Evolutionary conservation across 2,797 vertebrate species (phyloP).

Genomic region (Poecilia gillii): DNA sequence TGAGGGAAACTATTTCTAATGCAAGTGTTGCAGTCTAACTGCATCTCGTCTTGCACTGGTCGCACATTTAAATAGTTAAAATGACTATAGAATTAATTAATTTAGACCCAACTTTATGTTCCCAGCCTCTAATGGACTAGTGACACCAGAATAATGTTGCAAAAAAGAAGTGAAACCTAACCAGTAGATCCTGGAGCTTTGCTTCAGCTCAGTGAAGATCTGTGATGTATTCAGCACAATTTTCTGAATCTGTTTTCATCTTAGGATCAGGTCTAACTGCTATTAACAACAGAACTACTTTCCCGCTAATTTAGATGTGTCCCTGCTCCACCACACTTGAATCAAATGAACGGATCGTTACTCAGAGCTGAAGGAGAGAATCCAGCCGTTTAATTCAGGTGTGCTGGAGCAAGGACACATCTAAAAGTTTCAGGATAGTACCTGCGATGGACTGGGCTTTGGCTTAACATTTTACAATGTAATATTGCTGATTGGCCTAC

Average conservation of each 20-base stretch:
- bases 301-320: too few relatives aligned
- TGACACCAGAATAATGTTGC: background rate
- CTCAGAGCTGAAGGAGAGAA: background rate
- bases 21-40: constrained; percentile 6
- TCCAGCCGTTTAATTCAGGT: too few relatives aligned
- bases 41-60: background rate
- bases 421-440: background rate
- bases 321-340: background rate
- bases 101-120: background rate
- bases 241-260: background rate
- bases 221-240: background rate
- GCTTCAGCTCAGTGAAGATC: background rate
- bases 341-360: background rate
- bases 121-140: background rate
- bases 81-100: background rate
- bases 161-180: background rate
- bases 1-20: constrained; percentile 14
- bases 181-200: background rate
- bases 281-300: background rate
- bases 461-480: background rate
- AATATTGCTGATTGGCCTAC: background rate
- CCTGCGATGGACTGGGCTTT: background rate
- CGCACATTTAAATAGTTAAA: background rate
- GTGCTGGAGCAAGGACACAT: too few relatives aligned
- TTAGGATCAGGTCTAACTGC: background rate